phyloP scores from a whole-genome alignment of 2,113 vertebrate genomes.

The Poeciliopsis occidentalis region DNA sequence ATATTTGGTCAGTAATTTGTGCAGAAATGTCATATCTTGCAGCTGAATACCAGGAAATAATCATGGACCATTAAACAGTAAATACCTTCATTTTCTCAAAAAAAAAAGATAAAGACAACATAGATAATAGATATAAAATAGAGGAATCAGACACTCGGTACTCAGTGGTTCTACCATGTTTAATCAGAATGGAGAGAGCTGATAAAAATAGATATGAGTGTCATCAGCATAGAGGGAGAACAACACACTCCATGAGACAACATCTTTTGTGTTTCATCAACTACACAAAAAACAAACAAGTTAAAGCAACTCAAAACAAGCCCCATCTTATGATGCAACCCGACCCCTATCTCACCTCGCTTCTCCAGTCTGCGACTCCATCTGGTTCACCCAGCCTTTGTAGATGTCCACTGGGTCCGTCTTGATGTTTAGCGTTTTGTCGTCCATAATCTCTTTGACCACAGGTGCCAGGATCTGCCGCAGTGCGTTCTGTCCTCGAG shows the following conservation, averaged over 20 bases:
- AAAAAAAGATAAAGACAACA: background rate
- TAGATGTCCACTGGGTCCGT: conserved; percentile 98
- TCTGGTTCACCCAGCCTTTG: conserved; percentile 98
- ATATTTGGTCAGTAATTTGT: background rate
- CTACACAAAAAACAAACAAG: no score
- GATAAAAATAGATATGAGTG: background rate
- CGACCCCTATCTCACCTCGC: conserved; percentile 84
- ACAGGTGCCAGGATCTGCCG: conserved; percentile 93
- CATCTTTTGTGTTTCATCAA: background rate
- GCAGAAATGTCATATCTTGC: background rate
- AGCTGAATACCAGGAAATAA: background rate
- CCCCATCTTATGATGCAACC: background rate
- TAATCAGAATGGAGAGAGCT: background rate
- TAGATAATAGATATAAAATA: background rate
- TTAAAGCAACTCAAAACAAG: no score
- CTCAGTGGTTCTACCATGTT: background rate
- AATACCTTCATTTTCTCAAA: background rate
- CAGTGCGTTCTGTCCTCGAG: conserved; percentile 93
- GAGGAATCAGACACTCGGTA: background rate
- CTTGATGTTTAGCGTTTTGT: conserved; percentile 96
- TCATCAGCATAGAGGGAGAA: background rate
- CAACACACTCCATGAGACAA: background rate
- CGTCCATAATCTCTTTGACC: conserved; percentile 97
- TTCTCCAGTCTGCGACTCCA: conserved; percentile 97
- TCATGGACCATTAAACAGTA: no score